phyloP scores from a whole-genome alignment of 2,888 invertebrate species.

The Patella ulyssiponensis region DNA sequence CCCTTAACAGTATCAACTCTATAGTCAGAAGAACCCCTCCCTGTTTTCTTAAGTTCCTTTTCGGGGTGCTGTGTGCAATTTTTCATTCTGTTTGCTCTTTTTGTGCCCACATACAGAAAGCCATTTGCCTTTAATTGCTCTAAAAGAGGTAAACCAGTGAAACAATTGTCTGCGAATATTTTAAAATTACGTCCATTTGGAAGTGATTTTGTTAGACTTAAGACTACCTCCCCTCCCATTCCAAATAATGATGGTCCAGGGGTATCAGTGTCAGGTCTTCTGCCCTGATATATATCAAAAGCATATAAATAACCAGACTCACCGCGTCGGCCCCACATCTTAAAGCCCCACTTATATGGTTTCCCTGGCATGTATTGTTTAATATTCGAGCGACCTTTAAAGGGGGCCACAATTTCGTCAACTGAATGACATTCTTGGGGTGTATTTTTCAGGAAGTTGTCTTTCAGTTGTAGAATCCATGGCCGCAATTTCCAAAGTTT shows the following conservation, averaged over 20 bases:
- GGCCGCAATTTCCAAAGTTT: conserved; percentile 36
- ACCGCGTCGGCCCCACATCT: conserved; percentile 28
- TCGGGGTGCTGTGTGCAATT: neutral
- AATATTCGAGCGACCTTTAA: conserved; percentile 50
- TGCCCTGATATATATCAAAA: conserved; percentile 33
- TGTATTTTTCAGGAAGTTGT: conserved; percentile 43
- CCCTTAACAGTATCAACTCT: neutral
- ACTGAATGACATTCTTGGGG: conserved; percentile 52
- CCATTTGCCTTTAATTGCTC: no score
- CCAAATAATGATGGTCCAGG: neutral
- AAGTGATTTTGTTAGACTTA: neutral
- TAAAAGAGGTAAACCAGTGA: no score
- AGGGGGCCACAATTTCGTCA: conserved; percentile 60
- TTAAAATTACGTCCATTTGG: neutral
- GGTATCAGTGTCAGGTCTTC: neutral
- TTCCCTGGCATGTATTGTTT: conserved; percentile 37
- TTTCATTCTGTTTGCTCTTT: conserved; percentile 1
- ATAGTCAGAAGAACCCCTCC: neutral
- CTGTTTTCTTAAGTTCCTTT: neutral
- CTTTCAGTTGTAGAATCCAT: conserved; percentile 24
- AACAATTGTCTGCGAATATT: neutral
- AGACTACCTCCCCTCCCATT: conserved; percentile 15
- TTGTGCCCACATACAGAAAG: no score
- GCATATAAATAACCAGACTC: conserved; percentile 20
- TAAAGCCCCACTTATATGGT: conserved; percentile 41